Conservation (phyloP, 2,797 vertebrate genomes). For the Nasua narica region DNA sequence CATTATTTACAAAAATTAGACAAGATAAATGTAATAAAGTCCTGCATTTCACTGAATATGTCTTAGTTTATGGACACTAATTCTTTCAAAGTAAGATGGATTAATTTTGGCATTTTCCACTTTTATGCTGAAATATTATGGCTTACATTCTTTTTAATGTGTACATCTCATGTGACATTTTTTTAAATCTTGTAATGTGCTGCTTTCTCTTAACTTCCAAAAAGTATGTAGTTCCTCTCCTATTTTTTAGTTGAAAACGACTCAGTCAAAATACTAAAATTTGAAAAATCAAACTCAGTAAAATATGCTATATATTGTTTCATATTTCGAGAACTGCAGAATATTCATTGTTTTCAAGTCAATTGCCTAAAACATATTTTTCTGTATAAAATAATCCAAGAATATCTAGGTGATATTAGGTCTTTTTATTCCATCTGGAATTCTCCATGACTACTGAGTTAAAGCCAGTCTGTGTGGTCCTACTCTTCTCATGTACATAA, state of each 20-base stretch:
- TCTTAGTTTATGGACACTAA: slow-evolving; percentile 77
- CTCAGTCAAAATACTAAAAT: slow-evolving; percentile 7
- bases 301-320: slow-evolving; percentile 35
- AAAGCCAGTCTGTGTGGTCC: background rate
- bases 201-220: slow-evolving; percentile 50
- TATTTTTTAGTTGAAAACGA: background rate
- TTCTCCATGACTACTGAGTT: background rate
- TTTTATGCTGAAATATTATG: slow-evolving; percentile 69
- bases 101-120: slow-evolving; percentile 81
- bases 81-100: slow-evolving; percentile 81
- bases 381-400: background rate
- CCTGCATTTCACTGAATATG: slow-evolving; percentile 77
- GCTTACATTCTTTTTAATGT: slow-evolving; percentile 74
- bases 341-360: slow-evolving; percentile 31
- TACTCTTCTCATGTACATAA: background rate
- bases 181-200: background rate
- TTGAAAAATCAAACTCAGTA: background rate
- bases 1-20: slow-evolving; percentile 49
- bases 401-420: background rate
- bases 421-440: background rate
- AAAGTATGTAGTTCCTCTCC: background rate
- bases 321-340: slow-evolving; percentile 18
- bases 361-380: slow-evolving; percentile 20
- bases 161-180: slow-evolving; percentile 14
- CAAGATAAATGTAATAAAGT: slow-evolving; percentile 39